Base-by-base conservation (phyloP, 2,888 invertebrate species). In the Brachyptera putata region DNA sequence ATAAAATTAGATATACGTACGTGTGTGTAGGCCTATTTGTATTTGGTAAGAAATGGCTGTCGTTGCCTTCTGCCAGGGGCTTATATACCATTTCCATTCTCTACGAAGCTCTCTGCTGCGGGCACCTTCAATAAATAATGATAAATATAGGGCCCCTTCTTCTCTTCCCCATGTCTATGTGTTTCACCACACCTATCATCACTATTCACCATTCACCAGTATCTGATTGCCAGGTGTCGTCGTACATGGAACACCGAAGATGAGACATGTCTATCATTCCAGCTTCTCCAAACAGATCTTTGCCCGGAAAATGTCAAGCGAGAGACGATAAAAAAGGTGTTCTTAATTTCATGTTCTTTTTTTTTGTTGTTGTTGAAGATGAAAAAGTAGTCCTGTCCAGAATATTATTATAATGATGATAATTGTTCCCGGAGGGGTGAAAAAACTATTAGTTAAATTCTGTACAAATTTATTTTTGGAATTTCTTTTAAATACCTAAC, bases 351-450 rank as follows among this genome's bases (percentile, higher is more conserved):
- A 53, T 18, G 53, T 36, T 53, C 16, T 14, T 36, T 53, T 36
- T 53, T 53, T 53, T 34, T 24, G 49, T 30, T 24, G 49, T 13
- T 26, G 49, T 25, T 53, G 53, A 53, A 18, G 21, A 3, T 43
- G n/a, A 53, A 49, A 53, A 53, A 53, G 53, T 36, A 34, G 53
- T 53, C 21, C 36, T 34, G 30, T 34, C 50, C 34, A 21, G 50
- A 14, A 11, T 53, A 22, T 46, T 24, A 24, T 46, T 46, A 46
- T 36, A 36, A 53, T 53, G 34, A 36, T 53, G 14, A 53, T 53
- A 53, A 53, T 53, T 53, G 53, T n/a, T 16, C 36, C 53, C 53
- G 21, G 16, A 34, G 36, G 50, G 34, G 16, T 18, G 11, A 53
- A 34, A 18, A 18, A 53, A 53, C 34, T 36, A 36, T 53, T 53